phyloP scores from a whole-genome alignment of 2,113 vertebrate species.

The Etheostoma cragini region DNA sequence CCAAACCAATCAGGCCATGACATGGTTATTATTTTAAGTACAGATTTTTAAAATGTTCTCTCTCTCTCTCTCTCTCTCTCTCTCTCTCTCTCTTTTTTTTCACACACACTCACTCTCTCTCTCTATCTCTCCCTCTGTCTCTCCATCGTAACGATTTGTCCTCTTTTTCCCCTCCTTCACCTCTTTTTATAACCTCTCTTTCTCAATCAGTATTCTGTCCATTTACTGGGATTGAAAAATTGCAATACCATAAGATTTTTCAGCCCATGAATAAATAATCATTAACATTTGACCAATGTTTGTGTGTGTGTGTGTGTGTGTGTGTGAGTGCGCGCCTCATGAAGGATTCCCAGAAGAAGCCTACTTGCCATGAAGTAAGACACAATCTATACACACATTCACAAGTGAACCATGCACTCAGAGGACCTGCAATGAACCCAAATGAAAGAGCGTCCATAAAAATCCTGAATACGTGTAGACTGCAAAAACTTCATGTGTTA shows the following conservation, averaged over 20 bases:
- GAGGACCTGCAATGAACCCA: not conserved
- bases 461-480: constrained; percentile 6
- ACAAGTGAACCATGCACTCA: not conserved
- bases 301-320: constrained; percentile 13
- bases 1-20: constrained; percentile 78
- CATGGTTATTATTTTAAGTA: constrained; percentile 80
- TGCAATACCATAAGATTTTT: constrained; percentile 59
- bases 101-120: constrained; percentile 4
- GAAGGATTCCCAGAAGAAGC: constrained; percentile 21
- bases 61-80: constrained; percentile 20
- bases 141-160: constrained; percentile 43
- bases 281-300: constrained; percentile 64
- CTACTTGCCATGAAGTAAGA: constrained; percentile 35
- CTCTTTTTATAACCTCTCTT: constrained; percentile 21
- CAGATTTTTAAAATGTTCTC: constrained; percentile 34
- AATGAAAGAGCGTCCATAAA: not conserved
- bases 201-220: constrained; percentile 47
- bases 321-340: not conserved
- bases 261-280: constrained; percentile 63
- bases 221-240: constrained; percentile 48
- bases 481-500: constrained; percentile 38
- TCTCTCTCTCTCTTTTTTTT: not conserved
- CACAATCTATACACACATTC: constrained; percentile 2
- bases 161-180: constrained; percentile 42
- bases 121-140: no score